Evolutionary conservation across 2,797 vertebrate species (phyloP), one percentile per base, ranked within the genome.

Genomic region (Calcarius lapponicus): DNA sequence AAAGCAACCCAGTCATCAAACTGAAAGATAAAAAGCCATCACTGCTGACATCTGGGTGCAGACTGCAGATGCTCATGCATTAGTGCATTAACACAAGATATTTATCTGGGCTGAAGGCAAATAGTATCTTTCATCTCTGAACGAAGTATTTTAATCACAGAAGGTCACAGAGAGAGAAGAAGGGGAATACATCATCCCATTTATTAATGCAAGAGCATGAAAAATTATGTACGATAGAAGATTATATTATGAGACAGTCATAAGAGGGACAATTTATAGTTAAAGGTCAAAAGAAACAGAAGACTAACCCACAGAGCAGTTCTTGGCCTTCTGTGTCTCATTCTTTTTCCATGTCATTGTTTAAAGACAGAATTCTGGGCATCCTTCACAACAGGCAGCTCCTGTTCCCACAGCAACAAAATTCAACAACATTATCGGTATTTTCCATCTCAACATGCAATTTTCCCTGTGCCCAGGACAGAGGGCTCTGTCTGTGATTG

Each of bases 261-360:
- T 93, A 74, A 96, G 80, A 57, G 60, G 73, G 74, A 82, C 61
- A 71, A 82, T 95, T 95, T 90, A 92, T 50, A 94, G 84, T 60
- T 95, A 94, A 96, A 96, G 76, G 95, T 95, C 92, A 95, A 80
- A 90, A 83, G 84, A 88, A 90, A 47, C 22, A 43, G 69, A 40
- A 88, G 75, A 75, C 34, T 62, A 85, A 56, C 26, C 51, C 85
- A 0, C 54, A 40, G 89, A 93, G 66, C 61, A 92, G 67, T 84
- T 84, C 83, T 92, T 90, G 75, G 83, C 79, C 65, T 79, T 86
- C 88, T 1, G 2, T 62, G 79, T 72, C 69, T 92, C 88, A 76
- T 80, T 81, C 76, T 69, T 92, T 67, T 88, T 92, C 80, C 61
- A 72, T 80, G 94, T 79, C 83, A 67, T 95, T 95, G 93, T 94